Percentiles rank a stretch among this genome's conserved stretches.
Evolutionary conservation across 2,888 invertebrate genomes (phyloP).

Genomic region (Aradus depressus): DNA sequence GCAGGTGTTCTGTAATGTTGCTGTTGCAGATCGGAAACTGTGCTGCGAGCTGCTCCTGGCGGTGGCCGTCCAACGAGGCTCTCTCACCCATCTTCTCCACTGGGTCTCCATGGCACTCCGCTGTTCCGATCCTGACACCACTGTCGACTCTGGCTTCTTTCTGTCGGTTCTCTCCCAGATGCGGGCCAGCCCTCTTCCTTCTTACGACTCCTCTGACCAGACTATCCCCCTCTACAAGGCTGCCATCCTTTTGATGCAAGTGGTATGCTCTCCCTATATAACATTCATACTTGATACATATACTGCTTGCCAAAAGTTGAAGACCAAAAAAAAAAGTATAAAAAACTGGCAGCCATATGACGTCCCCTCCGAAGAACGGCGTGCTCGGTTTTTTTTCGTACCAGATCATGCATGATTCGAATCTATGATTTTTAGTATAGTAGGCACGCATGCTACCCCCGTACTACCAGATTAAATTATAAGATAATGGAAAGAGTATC

Average conservation of each 20-base stretch:
- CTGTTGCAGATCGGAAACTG: slow-evolving; percentile 36
- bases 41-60: slow-evolving; percentile 45
- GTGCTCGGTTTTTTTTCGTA: no score
- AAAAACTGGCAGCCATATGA: no score
- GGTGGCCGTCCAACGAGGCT: slow-evolving; percentile 48
- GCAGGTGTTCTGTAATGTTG: no score
- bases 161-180: slow-evolving; percentile 21
- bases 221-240: slow-evolving; percentile 41
- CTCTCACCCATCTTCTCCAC: slow-evolving; percentile 46
- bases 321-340: no score
- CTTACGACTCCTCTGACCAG: slow-evolving; percentile 19
- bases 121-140: slow-evolving; percentile 32
- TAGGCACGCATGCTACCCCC: no score
- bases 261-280: slow-evolving; percentile 17
- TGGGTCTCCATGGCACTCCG: slow-evolving; percentile 51
- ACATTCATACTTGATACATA: no score
- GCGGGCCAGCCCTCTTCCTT: slow-evolving; percentile 15
- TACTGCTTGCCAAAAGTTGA: no score
- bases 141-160: slow-evolving; percentile 24
- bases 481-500: no score
- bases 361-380: no score
- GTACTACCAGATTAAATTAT: no score
- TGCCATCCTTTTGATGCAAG: slow-evolving; percentile 42
- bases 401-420: no score
- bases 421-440: no score